These are phyloP conservation scores for Neelides sp. DNA, from an alignment of 1,140 invertebrate species.

Conservation along the genomic window DNA sequence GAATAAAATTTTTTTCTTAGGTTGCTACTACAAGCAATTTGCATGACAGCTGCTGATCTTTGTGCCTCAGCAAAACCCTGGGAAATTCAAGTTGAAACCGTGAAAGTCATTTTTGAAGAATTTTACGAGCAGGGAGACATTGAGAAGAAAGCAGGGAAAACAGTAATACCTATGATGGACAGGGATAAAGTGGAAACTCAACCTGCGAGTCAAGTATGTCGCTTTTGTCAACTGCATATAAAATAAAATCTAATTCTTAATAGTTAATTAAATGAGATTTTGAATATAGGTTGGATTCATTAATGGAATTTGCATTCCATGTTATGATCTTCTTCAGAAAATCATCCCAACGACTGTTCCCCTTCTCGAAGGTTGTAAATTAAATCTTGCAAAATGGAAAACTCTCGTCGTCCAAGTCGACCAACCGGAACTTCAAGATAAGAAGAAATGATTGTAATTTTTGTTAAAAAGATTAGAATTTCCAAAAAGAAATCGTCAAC, in stretches of 20 bases:
- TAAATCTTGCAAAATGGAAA: too few species aligned
- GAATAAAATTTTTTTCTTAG: constrained; percentile 33
- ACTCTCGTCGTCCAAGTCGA: too few species aligned
- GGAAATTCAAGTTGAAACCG: constrained; percentile 67
- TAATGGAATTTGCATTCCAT: constrained; percentile 64
- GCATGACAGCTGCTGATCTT: constrained; percentile 72
- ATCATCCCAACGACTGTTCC: constrained; percentile 57
- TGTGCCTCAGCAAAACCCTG: constrained; percentile 69
- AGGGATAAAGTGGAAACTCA: constrained; percentile 55
- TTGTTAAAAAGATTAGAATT: too few species aligned
- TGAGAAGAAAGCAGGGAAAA: constrained; percentile 51
- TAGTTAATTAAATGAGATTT: neutral
- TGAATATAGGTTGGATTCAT: constrained; percentile 56
- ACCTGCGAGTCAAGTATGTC: constrained; percentile 52
- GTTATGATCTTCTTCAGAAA: constrained; percentile 53
- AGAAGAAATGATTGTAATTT: too few species aligned
- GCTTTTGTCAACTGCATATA: neutral
- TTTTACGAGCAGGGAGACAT: constrained; percentile 70
- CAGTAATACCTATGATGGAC: constrained; percentile 73
- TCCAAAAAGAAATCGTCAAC: too few species aligned
- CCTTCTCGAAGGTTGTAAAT: constrained; percentile 51
- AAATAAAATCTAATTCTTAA: too few species aligned
- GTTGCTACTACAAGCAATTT: constrained; percentile 52
- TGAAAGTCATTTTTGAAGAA: constrained; percentile 71
- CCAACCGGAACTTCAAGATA: too few species aligned